Base-by-base conservation (phyloP, 1,140 invertebrate species). In the Calliopsis andreniformis region DNA sequence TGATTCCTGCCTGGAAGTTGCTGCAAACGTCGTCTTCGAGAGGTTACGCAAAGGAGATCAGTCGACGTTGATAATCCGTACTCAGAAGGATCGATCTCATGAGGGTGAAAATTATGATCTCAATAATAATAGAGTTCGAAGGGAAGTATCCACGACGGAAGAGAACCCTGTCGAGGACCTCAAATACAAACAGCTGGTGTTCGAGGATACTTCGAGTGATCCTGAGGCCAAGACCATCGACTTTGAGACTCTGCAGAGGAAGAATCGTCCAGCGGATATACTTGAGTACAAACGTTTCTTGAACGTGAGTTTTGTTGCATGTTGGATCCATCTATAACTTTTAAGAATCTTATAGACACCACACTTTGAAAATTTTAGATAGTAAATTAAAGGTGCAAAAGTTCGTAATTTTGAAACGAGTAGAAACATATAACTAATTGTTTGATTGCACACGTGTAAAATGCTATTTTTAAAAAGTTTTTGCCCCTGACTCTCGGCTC, bases 1-100 rank as follows among this genome's bases (percentile, higher is more conserved):
- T 12, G 80, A 87, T 7, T 81, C 89, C 20, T 82, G 89, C 55
- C 66, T 90, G 8, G 90, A 91, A 20, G 79, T 90, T 3, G 89
- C 89, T 0, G 87, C 76, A 7, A 91, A 91, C 43, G 89, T 91
- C 0, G 90, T 90, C 10, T 90, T 91, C 62, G 87, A 91, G 58
- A 86, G 89, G 16, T 62, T 90, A 16, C 82, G 85, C 39, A 78
- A 89, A 43, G 82, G 68, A 61, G n/a, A 71, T 78, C 28, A 45
- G 47, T 80, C 28, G 62, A 82, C 20, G 79, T 80, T 43, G 1
- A 49, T 3, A 43, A 18, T n/a, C n/a, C 42, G 5, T 63, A 42
- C 23, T 67, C n/a, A 35, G 39, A 78, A 75, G 8, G 61, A n/a
- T 8, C 12, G 16, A 47, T 35, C 30, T 18, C 35, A 53, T 16